Percentiles rank a stretch among this genome's conserved stretches.
Evolutionary conservation across 2,888 invertebrate species (phyloP).

Genomic region (Encarsia formosa): DNA sequence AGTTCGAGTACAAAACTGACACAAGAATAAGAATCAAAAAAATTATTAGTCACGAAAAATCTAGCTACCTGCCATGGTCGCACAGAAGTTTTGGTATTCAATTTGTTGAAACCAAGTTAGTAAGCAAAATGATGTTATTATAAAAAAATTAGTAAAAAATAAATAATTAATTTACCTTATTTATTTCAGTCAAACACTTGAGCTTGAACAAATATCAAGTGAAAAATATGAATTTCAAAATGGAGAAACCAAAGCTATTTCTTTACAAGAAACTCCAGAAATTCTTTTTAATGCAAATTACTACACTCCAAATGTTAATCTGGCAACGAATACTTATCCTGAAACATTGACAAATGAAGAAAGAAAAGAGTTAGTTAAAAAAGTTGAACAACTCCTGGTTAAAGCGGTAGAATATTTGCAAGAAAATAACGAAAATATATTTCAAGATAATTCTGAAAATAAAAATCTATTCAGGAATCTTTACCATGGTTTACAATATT

Average conservation of each 20-base stretch:
- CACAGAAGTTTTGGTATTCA: conserved; percentile 42
- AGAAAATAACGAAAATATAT: too few relatives aligned
- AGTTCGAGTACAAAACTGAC: conserved; percentile 30
- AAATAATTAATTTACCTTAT: neutral
- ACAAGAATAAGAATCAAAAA: conserved; percentile 34
- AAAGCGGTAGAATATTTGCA: too few relatives aligned
- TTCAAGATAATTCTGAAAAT: too few relatives aligned
- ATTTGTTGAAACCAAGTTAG: conserved; percentile 47
- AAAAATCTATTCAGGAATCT: too few relatives aligned
- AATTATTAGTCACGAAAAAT: conserved; percentile 35
- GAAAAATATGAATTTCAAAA: conserved; percentile 27
- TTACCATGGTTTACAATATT: too few relatives aligned
- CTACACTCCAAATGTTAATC: too few relatives aligned
- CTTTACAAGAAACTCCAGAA: too few relatives aligned
- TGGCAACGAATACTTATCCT: too few relatives aligned
- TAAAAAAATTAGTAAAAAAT: neutral
- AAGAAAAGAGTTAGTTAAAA: too few relatives aligned
- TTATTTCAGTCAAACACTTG: conserved; percentile 44
- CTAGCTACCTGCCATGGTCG: conserved; percentile 43
- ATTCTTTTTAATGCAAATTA: too few relatives aligned
- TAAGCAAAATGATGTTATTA: neutral
- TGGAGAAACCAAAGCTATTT: neutral
- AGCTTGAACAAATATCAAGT: conserved; percentile 35
- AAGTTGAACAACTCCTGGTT: too few relatives aligned
- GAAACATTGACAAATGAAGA: too few relatives aligned